A percentile compares a stretch with the other conserved stretches of the same genome.
Conservation (phyloP, 2,113 vertebrate genomes). For the Plectropomus leopardus region DNA sequence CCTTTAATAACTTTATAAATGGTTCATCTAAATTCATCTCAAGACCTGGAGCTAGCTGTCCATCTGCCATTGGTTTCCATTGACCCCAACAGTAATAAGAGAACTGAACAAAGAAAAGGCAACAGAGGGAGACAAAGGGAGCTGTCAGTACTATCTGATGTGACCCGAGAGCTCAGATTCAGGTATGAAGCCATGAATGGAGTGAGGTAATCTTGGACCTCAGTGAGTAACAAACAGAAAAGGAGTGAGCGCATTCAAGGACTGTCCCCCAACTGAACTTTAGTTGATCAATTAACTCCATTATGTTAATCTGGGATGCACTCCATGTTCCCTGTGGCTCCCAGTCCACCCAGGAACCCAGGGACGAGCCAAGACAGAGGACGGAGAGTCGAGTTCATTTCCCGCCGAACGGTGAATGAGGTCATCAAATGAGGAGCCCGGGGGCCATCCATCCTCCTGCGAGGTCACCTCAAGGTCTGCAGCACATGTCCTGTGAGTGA, state of each 20-base stretch:
- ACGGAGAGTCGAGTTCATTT: constrained; percentile 62
- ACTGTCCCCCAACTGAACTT: constrained; percentile 68
- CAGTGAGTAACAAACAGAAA: constrained; percentile 54
- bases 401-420: constrained; percentile 51
- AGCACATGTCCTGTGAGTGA: constrained; percentile 19
- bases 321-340: constrained; percentile 76
- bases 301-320: constrained; percentile 79
- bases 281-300: constrained; percentile 77
- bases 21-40: constrained; percentile 10
- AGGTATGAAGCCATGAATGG: constrained; percentile 63
- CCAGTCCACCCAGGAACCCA: constrained; percentile 59
- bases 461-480: constrained; percentile 49
- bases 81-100: constrained; percentile 32
- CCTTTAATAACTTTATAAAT: constrained; percentile 8
- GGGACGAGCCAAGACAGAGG: constrained; percentile 61
- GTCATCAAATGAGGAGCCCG: constrained; percentile 47
- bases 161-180: constrained; percentile 52
- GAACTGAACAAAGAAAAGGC: constrained; percentile 33
- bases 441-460: constrained; percentile 48
- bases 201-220: constrained; percentile 65
- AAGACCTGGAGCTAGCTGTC: constrained; percentile 1
- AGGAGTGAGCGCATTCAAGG: constrained; percentile 55
- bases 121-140: constrained; percentile 48
- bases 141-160: constrained; percentile 39
- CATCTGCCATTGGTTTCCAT: constrained; percentile 18